Conservation (phyloP, 2,888 invertebrate species). For the Yponomeuta sedellus region DNA sequence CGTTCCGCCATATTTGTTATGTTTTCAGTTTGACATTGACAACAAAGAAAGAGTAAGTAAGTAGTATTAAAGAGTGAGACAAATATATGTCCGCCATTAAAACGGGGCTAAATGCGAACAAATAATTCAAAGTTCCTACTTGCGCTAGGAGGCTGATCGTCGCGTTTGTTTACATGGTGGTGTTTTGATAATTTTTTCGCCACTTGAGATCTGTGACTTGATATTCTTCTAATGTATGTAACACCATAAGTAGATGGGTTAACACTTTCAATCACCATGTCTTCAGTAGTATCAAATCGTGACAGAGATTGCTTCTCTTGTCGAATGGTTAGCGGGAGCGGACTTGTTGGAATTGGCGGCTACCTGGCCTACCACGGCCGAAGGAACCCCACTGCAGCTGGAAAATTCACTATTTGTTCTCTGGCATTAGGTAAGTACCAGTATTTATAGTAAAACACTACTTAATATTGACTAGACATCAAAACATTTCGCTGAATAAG, state of each 20-base stretch:
- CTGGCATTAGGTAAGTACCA: conserved; percentile 61
- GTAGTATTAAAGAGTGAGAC: too few relatives aligned
- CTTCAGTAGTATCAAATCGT: conserved; percentile 46
- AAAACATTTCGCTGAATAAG: background rate
- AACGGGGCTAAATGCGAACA: too few relatives aligned
- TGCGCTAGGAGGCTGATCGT: too few relatives aligned
- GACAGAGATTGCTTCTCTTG: conserved; percentile 77
- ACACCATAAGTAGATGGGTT: background rate
- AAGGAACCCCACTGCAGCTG: conserved; percentile 66
- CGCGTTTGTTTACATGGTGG: background rate
- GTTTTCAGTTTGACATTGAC: too few relatives aligned
- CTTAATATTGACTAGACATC: background rate
- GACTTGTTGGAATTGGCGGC: conserved; percentile 78
- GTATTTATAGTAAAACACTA: background rate
- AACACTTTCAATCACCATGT: conserved; percentile 24
- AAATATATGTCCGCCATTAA: too few relatives aligned
- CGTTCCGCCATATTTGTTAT: too few relatives aligned
- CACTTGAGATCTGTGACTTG: too few relatives aligned
- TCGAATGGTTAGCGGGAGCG: conserved; percentile 76
- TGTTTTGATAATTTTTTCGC: background rate
- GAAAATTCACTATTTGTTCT: conserved; percentile 59
- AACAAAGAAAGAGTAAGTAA: too few relatives aligned
- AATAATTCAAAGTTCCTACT: too few relatives aligned
- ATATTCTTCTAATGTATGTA: too few relatives aligned
- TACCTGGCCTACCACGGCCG: conserved; percentile 75